Percentiles rank a stretch among this genome's conserved stretches.
These are phyloP conservation scores for Melanotaenia boesemani DNA, from an alignment of 2,797 vertebrate genomes.

Conservation along the genomic window DNA sequence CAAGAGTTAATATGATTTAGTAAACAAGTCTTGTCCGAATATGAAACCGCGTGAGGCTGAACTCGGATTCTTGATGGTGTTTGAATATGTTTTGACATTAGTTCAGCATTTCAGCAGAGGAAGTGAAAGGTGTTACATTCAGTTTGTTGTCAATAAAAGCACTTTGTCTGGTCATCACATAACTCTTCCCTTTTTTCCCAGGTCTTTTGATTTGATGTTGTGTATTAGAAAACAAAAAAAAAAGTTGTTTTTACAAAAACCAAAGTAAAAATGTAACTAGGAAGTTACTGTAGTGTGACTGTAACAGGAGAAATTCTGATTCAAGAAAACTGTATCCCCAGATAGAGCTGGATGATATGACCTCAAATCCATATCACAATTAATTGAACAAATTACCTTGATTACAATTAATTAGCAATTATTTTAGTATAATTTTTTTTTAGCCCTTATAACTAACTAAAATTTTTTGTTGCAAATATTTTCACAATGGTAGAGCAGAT, in stretches of 20 bases:
- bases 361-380: no score
- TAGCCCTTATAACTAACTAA: no score
- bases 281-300: constrained; percentile 10
- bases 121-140: constrained; percentile 2
- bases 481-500: no score
- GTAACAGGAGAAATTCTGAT: no score
- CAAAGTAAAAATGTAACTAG: constrained; percentile 6
- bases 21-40: background rate
- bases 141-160: background rate
- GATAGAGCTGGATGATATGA: no score
- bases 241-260: background rate
- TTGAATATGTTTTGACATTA: constrained; percentile 10
- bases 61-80: background rate
- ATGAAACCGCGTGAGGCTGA: constrained; percentile 3
- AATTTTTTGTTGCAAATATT: no score
- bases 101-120: constrained; percentile 8
- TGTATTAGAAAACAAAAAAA: background rate
- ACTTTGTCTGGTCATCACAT: background rate
- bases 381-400: no score
- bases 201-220: background rate
- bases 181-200: background rate
- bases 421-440: no score
- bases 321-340: no score
- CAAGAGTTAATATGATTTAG: background rate
- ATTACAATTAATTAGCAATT: no score